phyloP scores from a whole-genome alignment of 2,888 invertebrate species.

The Drosophila dives region DNA sequence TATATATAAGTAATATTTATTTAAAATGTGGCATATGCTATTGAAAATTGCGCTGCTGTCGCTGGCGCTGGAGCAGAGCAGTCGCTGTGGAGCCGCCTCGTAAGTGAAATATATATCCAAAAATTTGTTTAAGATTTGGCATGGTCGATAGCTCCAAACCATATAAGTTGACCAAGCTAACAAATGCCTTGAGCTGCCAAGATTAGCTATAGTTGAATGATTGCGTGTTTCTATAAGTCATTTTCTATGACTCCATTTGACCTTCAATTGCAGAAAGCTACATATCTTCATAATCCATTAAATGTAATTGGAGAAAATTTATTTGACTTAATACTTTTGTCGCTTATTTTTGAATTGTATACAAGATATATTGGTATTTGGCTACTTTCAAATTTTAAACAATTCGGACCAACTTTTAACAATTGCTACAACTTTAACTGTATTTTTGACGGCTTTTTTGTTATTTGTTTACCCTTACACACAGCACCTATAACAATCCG shows the following conservation, averaged over 20 bases:
- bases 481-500: conserved; percentile 43
- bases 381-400: conserved; percentile 16
- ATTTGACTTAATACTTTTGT: conserved; percentile 34
- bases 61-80: conserved; percentile 34
- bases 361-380: conserved; percentile 2
- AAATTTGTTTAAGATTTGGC: not conserved
- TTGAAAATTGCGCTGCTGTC: conserved; percentile 40
- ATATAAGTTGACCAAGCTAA: conserved; percentile 11
- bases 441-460: conserved; percentile 1
- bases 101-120: conserved; percentile 31
- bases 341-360: conserved; percentile 16
- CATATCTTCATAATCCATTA: conserved; percentile 9
- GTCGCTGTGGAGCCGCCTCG: conserved; percentile 40
- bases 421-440: conserved; percentile 9
- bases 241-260: conserved; percentile 6
- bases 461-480: not conserved
- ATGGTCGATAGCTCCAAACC: not conserved
- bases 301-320: conserved; percentile 33
- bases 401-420: conserved; percentile 39
- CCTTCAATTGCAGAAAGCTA: conserved; percentile 18
- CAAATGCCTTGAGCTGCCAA: conserved; percentile 25
- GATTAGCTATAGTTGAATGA: conserved; percentile 5
- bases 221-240: not conserved
- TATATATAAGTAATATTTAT: not conserved
- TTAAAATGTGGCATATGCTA: conserved; percentile 36